Evolutionary conservation across 1,140 invertebrate genomes (phyloP).

Genomic region (Dufourea novaeangliae): DNA sequence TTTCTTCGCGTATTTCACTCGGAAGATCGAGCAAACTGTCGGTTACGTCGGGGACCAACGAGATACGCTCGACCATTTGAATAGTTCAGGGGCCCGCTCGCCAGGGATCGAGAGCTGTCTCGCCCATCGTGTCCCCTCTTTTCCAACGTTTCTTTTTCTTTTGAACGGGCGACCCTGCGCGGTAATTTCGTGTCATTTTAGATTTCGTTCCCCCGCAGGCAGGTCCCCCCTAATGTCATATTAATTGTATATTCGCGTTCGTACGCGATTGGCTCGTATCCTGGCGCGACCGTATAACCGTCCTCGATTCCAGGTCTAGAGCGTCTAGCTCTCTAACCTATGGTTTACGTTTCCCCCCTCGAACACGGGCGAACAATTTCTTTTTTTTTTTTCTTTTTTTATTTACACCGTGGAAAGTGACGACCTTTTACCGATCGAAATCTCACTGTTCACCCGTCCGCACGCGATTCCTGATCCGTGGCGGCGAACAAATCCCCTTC

Average conservation of each 20-base stretch:
- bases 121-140: not conserved
- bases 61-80: conserved; percentile 49
- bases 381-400: conserved; percentile 36
- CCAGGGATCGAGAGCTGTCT: not conserved
- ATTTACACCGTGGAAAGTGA: conserved; percentile 1
- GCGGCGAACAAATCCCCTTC: too few species aligned
- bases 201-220: conserved; percentile 63
- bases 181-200: conserved; percentile 73
- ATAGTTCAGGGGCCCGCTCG: conserved; percentile 5
- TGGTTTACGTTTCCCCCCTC: not conserved
- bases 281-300: conserved; percentile 54
- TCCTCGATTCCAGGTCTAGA: conserved; percentile 42
- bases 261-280: conserved; percentile 54
- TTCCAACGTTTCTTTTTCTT: conserved; percentile 11
- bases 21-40: conserved; percentile 41
- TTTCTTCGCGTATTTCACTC: not conserved
- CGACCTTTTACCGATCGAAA: not conserved
- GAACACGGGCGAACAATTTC: conserved; percentile 1
- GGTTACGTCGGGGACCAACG: conserved; percentile 46
- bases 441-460: too few species aligned
- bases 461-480: too few species aligned
- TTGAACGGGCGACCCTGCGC: conserved; percentile 42
- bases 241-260: conserved; percentile 74
- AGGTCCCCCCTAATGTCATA: conserved; percentile 72
- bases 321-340: conserved; percentile 18